A percentile compares a stretch with the other conserved stretches of the same genome.
These are phyloP conservation scores for Odobenus rosmarus DNA, from an alignment of 2,113 vertebrate species.

Conservation along the genomic window DNA sequence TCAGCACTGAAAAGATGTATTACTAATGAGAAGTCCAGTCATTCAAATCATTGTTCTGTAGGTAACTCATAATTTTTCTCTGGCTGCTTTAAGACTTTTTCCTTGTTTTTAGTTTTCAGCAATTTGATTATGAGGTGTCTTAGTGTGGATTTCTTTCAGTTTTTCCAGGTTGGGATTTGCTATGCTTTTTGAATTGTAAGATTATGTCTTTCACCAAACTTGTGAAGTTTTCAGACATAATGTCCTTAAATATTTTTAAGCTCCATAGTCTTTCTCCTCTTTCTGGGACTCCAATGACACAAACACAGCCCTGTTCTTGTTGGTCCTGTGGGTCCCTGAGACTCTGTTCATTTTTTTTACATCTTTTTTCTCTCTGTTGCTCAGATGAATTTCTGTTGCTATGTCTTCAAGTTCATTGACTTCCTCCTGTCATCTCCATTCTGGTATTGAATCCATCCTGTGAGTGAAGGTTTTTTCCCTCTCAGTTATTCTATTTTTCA, in stretches of 20 bases:
- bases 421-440: not conserved
- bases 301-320: not conserved
- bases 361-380: not conserved
- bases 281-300: not conserved
- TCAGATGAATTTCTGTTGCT: not conserved
- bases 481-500: not conserved
- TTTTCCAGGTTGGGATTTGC: not conserved
- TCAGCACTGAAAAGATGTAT: not conserved
- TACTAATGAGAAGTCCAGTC: not conserved
- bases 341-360: not conserved
- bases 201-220: not conserved
- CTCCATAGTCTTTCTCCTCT: not conserved
- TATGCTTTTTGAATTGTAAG: not conserved
- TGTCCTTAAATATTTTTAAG: not conserved
- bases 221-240: not conserved
- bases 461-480: not conserved
- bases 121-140: not conserved
- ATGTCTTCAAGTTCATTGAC: not conserved
- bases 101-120: not conserved
- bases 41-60: not conserved
- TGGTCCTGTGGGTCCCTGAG: not conserved
- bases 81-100: not conserved
- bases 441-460: not conserved
- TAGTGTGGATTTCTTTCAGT: not conserved
- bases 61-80: not conserved